Base-by-base conservation (phyloP, 2,888 invertebrate genomes). In the Platerodrilus igneus region DNA sequence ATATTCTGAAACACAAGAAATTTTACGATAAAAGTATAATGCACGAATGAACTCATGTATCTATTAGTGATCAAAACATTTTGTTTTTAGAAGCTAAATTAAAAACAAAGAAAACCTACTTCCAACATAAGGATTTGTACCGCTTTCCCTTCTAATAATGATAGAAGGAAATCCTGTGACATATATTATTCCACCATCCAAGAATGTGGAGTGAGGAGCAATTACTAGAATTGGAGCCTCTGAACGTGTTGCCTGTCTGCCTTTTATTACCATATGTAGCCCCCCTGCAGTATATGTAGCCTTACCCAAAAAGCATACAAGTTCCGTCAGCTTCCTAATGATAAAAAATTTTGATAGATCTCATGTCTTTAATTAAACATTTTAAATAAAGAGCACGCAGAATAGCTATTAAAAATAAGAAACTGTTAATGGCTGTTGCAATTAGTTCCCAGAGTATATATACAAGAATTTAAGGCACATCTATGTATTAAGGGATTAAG, bases 171-270 rank as follows among this genome's bases (percentile, higher is more conserved):
- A 84, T 63, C 81, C 81, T 39, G 86, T 82, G 52, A 84, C 81
- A 65, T 88, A 86, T 59, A 88, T 83, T 55, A 87, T 82, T 58
- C 90, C 82, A 57, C 86, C 86, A 69, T 93, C 93, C 59, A 91
- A 77, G 73, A 87, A 90, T 4, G 89, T 85, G 39, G 90, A 89
- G 68, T 93, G 93, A 3, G 93, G 92, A 1, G 90, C 90, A 32
- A 86, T 78, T 36, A 87, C 86, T 45, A 92, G 74, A 52, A 93
- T 85, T 9, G 91, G 89, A 4, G 92, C 92, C 64, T 90, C 89
- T 40, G 73, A 67, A 30, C 86, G 72, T 44, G 77, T 73, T 43
- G 84, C 89, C 62, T 84, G 83, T 50, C 75, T 76, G 11, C 92
- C 92, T 49, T 83, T 80, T 38, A 87, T 77, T 28, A 76, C 76